Base-by-base conservation (phyloP, 2,888 invertebrate genomes). In the Epinotia brunnichana region DNA sequence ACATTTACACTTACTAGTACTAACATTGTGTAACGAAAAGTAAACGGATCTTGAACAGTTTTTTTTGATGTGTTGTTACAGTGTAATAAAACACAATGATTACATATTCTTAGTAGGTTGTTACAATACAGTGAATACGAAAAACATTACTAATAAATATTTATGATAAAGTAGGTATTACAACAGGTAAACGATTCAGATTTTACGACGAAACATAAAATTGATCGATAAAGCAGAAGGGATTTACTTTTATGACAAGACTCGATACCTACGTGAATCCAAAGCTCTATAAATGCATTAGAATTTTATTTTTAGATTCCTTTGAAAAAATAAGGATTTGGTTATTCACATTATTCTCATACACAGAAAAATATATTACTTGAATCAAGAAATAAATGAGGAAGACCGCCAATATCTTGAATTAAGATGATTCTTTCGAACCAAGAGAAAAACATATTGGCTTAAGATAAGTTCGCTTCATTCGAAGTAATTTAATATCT, bases 111-210 rank as follows among this genome's bases (percentile, higher is more conserved):
- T 64, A 29, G 39, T 53, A 39, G n/a, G n/a, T n/a, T n/a, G 35
- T 39, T 53, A 53, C 53, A 19, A 54, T 54, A 41, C 21, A n/a
- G 54, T n/a, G 64, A 56, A 66, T 41, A 19, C 9, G 24, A 66
- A 60, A 71, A 53, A 66, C 60, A 53, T 66, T 54, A 60, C 53
- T 44, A 71, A 71, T 66, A 71, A 71, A 66, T 71, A 68, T 72
- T 51, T 60, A 72, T 29, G 68, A 68, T 24, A 53, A 63, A 63
- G 63, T n/a, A n/a, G n/a, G n/a, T 68, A 63, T 69, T 63, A 62
- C 62, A 57, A 54, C 61, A 68, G 68, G 72, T 72, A 68, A 68
- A 62, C 62, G 61, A 66, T 68, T 68, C 57, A n/a, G 62, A 61
- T 62, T 68, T 73, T 73, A 68, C 56, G 68, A 57, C 48, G 21